Base-by-base conservation (phyloP, 35 echinoderm and acorn worm species). In the Ophiothrix spiculata region DNA sequence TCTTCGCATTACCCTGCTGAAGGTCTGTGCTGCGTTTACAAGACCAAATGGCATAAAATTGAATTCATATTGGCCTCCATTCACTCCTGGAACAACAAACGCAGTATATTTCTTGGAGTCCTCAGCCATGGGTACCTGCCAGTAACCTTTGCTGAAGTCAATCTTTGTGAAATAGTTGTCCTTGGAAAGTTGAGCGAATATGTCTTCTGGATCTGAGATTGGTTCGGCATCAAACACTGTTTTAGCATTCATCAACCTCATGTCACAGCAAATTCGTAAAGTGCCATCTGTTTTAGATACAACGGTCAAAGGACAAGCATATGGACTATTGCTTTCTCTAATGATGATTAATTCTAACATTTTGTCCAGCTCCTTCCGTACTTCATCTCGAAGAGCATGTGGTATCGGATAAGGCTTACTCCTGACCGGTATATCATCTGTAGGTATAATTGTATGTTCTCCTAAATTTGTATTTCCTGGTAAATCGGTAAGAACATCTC, bases 191-290 rank as follows among this genome's bases (percentile, higher is more conserved):
- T 75, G 16, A 2, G 78, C 25, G 79, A 81, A 90, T 12, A 90
- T 64, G 36, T 85, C 88, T 19, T 85, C 88, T 36, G 35, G 88
- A 33, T 85, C 75, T n/a, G 81, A 80, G 29, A 86, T 90, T 10
- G 88, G 90, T 74, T 91, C 90, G n/a, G 83, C 74, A 41, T 91
- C 90, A 79, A 87, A 86, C 14, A 91, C 39, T 40, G 90, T 90
- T 15, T 36, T 77, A 14, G 12, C 36, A 81, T 91, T 91, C 16
- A 87, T 25, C 39, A 87, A 79, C 45, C 84, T 11, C 28, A 80
- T 87, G 46, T 91, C 90, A 17, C 75, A n/a, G 78, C 89, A 90
- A 42, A 90, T 86, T 37, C 82, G 46, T 63, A 79, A 86, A 19
- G 81, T 35, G 3, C 81, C 81, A 85, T 85, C 88, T 69, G 33